These are phyloP conservation scores for Ameiurus melas DNA, from an alignment of 2,113 vertebrate species.

Conservation along the genomic window DNA sequence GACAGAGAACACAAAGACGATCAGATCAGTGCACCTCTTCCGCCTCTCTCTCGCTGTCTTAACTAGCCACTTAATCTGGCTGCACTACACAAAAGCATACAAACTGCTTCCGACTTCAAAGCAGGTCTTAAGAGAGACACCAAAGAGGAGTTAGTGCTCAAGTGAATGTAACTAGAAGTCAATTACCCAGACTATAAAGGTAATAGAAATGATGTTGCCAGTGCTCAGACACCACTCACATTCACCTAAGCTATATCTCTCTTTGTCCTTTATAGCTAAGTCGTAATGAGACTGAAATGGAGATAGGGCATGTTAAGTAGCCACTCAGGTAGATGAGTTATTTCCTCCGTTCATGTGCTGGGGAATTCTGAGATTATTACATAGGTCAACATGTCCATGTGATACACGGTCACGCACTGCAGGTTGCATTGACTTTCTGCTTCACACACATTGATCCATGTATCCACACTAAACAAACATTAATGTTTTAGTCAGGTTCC, in stretches of 20 bases:
- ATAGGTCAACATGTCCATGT: conserved; percentile 1
- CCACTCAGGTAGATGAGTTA: conserved; percentile 25
- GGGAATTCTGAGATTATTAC: conserved; percentile 41
- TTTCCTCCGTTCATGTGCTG: conserved; percentile 28
- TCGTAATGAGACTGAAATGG: conserved; percentile 49
- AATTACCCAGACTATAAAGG: conserved; percentile 60
- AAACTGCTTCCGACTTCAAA: conserved; percentile 61
- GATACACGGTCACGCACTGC: conserved; percentile 16
- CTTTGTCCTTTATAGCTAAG: conserved; percentile 48
- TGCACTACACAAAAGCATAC: conserved; percentile 47
- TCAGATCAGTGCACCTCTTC: conserved; percentile 30
- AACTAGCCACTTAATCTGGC: conserved; percentile 54
- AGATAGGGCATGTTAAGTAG: conserved; percentile 37
- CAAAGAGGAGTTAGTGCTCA: conserved; percentile 57
- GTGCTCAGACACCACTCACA: conserved; percentile 36
- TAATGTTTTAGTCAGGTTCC: conserved; percentile 26
- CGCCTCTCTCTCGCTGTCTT: conserved; percentile 31
- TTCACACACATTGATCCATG: conserved; percentile 35
- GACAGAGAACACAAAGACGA: conserved; percentile 39
- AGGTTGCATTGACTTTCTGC: conserved; percentile 41
- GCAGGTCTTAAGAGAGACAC: conserved; percentile 48
- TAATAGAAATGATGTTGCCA: conserved; percentile 61
- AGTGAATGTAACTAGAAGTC: conserved; percentile 64
- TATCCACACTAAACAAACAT: conserved; percentile 31
- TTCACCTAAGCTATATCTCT: conserved; percentile 28